phyloP scores from a whole-genome alignment of 2,797 vertebrate species.

The Chromobotia macracanthus region DNA sequence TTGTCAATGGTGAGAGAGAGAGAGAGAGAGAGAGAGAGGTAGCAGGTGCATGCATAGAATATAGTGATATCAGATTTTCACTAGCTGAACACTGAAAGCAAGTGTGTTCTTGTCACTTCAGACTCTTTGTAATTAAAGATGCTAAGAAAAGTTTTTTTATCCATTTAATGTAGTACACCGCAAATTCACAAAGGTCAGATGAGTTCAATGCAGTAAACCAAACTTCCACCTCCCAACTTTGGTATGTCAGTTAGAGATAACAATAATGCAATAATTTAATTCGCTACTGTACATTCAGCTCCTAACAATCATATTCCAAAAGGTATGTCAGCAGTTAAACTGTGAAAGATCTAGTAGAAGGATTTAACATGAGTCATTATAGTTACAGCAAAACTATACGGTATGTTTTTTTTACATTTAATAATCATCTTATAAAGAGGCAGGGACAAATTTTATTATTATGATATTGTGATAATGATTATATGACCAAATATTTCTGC shows the following conservation, averaged over 20 bases:
- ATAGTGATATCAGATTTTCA: neutral
- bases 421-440: neutral
- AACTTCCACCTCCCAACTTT: slow-evolving; percentile 28
- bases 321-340: neutral
- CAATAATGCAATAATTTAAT: slow-evolving; percentile 17
- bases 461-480: neutral
- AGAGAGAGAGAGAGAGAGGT: slow-evolving; percentile 42
- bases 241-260: slow-evolving; percentile 30
- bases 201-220: slow-evolving; percentile 34
- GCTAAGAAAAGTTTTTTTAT: neutral
- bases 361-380: too few species aligned
- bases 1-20: slow-evolving; percentile 42
- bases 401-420: too few species aligned
- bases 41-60: neutral
- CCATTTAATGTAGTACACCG: neutral
- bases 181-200: slow-evolving; percentile 28
- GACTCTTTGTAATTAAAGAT: neutral
- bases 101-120: too few species aligned
- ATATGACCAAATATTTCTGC: neutral
- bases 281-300: neutral
- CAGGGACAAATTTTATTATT: too few species aligned
- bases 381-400: too few species aligned
- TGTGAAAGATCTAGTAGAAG: neutral
- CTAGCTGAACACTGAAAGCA: neutral
- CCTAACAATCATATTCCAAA: neutral